Evolutionary conservation across 2,113 vertebrate species (phyloP).

Genomic region (Dipodomys merriami): DNA sequence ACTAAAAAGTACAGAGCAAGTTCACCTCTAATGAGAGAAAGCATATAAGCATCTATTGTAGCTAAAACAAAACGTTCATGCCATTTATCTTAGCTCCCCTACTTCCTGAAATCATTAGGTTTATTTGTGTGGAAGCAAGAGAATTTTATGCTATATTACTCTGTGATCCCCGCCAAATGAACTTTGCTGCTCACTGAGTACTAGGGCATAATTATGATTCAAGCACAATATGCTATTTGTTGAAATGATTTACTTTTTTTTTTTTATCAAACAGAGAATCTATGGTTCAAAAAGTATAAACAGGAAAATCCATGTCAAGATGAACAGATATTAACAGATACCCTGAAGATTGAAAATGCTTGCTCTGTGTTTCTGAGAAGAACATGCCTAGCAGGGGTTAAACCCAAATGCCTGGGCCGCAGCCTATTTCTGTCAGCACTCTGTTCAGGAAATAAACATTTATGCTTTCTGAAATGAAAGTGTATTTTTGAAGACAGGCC

Average conservation of each 20-base stretch:
- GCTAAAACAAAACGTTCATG: not conserved
- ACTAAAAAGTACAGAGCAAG: constrained; percentile 6
- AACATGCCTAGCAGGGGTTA: constrained; percentile 89
- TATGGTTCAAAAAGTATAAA: constrained; percentile 66
- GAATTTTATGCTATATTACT: constrained; percentile 43
- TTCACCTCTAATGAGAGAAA: not conserved
- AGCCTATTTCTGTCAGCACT: constrained; percentile 92
- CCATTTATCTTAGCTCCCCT: constrained; percentile 38
- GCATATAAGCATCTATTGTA: rapidly evolving
- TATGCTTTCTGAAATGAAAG: constrained; percentile 90
- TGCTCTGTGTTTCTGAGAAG: constrained; percentile 71
- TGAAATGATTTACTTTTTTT: constrained; percentile 82
- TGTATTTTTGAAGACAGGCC: constrained; percentile 90
- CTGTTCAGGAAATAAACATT: constrained; percentile 88
- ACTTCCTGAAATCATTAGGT: constrained; percentile 54
- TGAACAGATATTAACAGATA: constrained; percentile 80
- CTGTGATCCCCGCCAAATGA: constrained; percentile 73
- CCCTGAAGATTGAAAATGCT: constrained; percentile 75
- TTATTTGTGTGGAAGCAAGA: constrained; percentile 28
- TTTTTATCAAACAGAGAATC: constrained; percentile 61
- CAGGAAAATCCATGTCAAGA: constrained; percentile 80
- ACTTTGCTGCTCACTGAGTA: constrained; percentile 73
- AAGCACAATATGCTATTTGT: constrained; percentile 72
- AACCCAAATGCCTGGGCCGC: constrained; percentile 87
- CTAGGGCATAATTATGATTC: constrained; percentile 79